Base-by-base conservation (phyloP, 2,888 invertebrate species). In the Molanna angustata region DNA sequence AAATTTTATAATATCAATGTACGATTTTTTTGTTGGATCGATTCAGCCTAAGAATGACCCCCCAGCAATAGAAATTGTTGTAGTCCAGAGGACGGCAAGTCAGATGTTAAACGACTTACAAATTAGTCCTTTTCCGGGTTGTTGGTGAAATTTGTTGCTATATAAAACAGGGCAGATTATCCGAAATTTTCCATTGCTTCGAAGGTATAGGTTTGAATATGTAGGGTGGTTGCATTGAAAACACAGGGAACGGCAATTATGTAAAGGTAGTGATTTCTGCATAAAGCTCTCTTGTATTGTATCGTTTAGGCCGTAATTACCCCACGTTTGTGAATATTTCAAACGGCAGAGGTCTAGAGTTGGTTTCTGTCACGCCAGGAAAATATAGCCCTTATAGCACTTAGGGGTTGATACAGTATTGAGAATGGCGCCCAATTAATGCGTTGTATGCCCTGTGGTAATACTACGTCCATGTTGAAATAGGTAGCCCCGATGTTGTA, bases 361-460 rank as follows among this genome's bases (percentile, higher is more conserved):
- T 11, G 27, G 27, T 27, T 4, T 27, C 6, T 27, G 27, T 27
- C 27, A 27, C 11, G 27, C 11, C 6, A 4, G n/a, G 41, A 11
- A 21, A 41, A 21, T 20, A 19, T 20, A 19, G 21, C 19, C 41
- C 6, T 6, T 41, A 41, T 17, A 17, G 21, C 14, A 21, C 14
- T n/a, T 41, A 20, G 21, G 41, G 41, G 20, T 41, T 41, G 41
- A 41, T 41, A 13, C 41, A 13, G 3, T 41, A 41, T 21, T 3
- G 41, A 14, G 21, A 21, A 41, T 41, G n/a, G 41, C 18, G 18
- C 21, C 41, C 41, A 41, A 41, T 41, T 41, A 41, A 41, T 41
- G 9, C 21, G 41, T 41, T 41, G 41, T 41, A 41, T 41, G 41
- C 41, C 41, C 41, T 13, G 21, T 37, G 41, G 41, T 21, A 41